phyloP scores from a whole-genome alignment of 2,888 invertebrate species.

The Helleia helle region DNA sequence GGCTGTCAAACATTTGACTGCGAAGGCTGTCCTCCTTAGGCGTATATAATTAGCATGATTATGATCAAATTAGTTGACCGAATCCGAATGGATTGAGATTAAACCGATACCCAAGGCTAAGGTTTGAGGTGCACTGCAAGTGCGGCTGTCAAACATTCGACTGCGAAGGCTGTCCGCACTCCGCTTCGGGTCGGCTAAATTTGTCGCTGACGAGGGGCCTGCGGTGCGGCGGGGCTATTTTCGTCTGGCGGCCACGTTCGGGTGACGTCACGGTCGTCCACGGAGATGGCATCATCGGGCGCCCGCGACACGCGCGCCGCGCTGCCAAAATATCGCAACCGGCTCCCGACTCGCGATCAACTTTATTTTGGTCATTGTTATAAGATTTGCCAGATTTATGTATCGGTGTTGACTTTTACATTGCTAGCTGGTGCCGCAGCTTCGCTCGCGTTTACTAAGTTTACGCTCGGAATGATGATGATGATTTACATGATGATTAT shows the following conservation, averaged over 20 bases:
- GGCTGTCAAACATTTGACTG: too few species aligned
- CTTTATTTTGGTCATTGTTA: conserved; percentile 65
- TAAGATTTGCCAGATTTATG: conserved; percentile 22
- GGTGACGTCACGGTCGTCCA: conserved; percentile 69
- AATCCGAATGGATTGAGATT: conserved; percentile 1
- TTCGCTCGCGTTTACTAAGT: too few species aligned
- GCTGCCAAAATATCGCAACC: conserved; percentile 67
- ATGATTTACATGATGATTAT: too few species aligned
- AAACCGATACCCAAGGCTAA: conserved; percentile 9
- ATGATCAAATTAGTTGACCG: background rate
- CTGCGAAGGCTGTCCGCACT: conserved; percentile 27
- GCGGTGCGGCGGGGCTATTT: conserved; percentile 67
- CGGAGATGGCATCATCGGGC: conserved; percentile 70
- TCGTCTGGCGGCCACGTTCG: conserved; percentile 74
- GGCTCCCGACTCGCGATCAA: conserved; percentile 47
- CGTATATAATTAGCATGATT: background rate
- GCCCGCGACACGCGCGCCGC: conserved; percentile 60
- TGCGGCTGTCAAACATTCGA: conserved; percentile 22
- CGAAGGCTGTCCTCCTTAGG: too few species aligned
- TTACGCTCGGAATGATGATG: too few species aligned
- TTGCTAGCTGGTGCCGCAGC: too few species aligned
- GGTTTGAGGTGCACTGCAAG: conserved; percentile 13
- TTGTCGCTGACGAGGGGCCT: conserved; percentile 66
- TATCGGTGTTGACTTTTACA: conserved; percentile 6
- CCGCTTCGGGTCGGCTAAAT: conserved; percentile 43